phyloP scores from a whole-genome alignment of 2,888 invertebrate species.

The Micoletzkya japonica region DNA sequence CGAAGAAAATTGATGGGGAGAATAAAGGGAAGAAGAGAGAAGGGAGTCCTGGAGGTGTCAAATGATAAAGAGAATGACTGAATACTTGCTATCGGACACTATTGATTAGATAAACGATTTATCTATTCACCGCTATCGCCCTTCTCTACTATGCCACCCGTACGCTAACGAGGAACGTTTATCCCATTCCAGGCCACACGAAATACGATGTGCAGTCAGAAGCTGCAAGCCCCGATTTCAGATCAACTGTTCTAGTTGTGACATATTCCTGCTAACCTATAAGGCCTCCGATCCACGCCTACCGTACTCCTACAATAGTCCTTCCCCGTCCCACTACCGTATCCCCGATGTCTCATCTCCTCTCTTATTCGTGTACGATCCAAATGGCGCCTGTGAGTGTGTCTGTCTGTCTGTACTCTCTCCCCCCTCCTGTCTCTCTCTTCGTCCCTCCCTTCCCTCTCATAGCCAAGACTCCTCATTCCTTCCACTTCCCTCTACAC shows the following conservation, averaged over 20 bases:
- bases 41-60: neutral
- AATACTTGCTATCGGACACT: neutral
- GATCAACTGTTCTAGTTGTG: too few species aligned
- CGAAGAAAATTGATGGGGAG: neutral
- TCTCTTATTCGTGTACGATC: too few species aligned
- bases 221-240: too few species aligned
- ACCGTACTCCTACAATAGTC: too few species aligned
- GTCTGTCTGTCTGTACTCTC: neutral
- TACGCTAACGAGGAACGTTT: too few species aligned
- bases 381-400: too few species aligned
- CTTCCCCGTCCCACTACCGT: too few species aligned
- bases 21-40: neutral
- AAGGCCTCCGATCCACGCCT: too few species aligned
- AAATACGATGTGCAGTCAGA: too few species aligned
- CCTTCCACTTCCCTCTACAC: constrained; percentile 10
- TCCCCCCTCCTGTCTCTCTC: constrained; percentile 10
- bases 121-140: constrained; percentile 8
- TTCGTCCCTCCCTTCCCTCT: constrained; percentile 14
- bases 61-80: neutral
- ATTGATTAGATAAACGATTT: constrained; percentile 29
- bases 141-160: neutral
- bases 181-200: too few species aligned
- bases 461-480: constrained; percentile 2
- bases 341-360: too few species aligned
- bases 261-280: too few species aligned